These are phyloP conservation scores for Invenusta paracnida DNA, from an alignment of 2,888 invertebrate genomes.

Conservation along the genomic window DNA sequence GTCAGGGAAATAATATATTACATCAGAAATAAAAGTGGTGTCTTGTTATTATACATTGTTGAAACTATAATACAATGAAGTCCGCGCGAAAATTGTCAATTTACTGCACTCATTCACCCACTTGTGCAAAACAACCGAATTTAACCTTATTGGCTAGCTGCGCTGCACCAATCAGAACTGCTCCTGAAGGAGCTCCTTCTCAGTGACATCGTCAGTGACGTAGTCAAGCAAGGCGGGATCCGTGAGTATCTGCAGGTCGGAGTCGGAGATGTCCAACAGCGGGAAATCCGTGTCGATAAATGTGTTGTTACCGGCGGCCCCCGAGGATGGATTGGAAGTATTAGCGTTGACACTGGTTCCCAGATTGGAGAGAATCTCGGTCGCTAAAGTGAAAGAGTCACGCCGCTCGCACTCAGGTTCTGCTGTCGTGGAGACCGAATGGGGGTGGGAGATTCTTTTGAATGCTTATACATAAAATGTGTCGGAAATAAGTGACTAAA, in stretches of 20 bases:
- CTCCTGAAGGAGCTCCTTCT: not conserved
- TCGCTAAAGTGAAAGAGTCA: not conserved
- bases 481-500: no score
- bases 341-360: not conserved
- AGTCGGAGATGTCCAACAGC: not conserved
- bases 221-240: not conserved
- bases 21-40: no score
- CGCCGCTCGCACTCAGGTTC: conserved; percentile 29
- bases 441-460: no score
- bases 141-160: no score
- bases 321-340: not conserved
- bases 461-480: no score
- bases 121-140: no score
- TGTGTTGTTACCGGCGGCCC: not conserved
- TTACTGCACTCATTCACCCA: no score
- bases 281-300: not conserved
- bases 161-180: no score
- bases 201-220: not conserved
- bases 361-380: not conserved
- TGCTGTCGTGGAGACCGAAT: not conserved
- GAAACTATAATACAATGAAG: no score
- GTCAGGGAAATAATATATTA: no score
- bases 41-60: no score
- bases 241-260: not conserved
- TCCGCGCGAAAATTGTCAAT: no score